A percentile compares a stretch with the other conserved stretches of the same genome.
phyloP scores from a whole-genome alignment of 2,797 vertebrate genomes.

The Anniella stebbinsi region DNA sequence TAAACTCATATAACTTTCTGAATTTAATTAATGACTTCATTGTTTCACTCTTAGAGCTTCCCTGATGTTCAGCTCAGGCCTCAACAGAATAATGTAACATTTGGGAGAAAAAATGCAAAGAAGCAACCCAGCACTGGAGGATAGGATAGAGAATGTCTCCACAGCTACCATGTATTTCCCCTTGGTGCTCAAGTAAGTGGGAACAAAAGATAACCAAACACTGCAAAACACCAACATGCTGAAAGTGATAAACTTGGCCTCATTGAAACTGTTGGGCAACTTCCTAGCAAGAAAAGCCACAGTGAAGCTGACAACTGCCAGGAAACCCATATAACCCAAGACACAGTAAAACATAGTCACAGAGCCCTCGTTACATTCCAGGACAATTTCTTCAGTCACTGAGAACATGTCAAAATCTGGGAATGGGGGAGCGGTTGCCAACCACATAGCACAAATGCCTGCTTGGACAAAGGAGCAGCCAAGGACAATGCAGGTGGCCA shows the following conservation, averaged over 20 bases:
- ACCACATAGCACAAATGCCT: constrained; percentile 14
- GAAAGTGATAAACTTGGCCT: too few species aligned
- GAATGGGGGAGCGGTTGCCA: constrained; percentile 33
- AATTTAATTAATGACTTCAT: too few species aligned
- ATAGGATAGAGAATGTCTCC: constrained; percentile 10
- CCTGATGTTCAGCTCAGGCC: neutral
- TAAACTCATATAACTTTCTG: too few species aligned
- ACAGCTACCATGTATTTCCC: neutral
- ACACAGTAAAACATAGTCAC: too few species aligned
- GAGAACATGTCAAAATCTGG: constrained; percentile 3
- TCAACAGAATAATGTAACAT: neutral
- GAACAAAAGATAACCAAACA: too few species aligned
- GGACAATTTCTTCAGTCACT: constrained; percentile 4
- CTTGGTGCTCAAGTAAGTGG: too few species aligned
- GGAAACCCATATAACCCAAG: too few species aligned
- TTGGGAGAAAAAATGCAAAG: constrained; percentile 3
- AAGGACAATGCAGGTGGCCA: neutral
- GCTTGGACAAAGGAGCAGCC: constrained; percentile 34
- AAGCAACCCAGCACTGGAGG: constrained; percentile 1
- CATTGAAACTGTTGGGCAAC: too few species aligned
- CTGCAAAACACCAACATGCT: too few species aligned
- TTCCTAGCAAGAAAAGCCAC: too few species aligned
- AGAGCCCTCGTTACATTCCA: constrained; percentile 15
- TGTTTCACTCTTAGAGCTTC: too few species aligned
- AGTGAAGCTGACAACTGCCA: too few species aligned